Conservation (phyloP, 2,888 invertebrate genomes). For the Notodromas monacha region DNA sequence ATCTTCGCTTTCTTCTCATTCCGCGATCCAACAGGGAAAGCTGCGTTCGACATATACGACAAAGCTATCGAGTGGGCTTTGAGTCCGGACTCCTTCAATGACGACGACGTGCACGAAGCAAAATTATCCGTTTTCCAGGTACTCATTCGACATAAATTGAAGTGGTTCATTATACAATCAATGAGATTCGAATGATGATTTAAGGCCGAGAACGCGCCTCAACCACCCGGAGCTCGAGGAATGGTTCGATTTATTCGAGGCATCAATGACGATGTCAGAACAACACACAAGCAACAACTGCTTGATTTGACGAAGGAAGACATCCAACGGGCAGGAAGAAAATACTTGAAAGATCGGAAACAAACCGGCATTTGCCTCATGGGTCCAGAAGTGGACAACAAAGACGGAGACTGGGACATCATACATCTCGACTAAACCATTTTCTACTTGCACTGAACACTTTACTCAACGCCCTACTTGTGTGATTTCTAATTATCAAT, state of each 20-base stretch:
- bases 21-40: constrained; percentile 49
- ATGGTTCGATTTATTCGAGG: constrained; percentile 36
- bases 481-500: too few relatives aligned
- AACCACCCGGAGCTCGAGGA: constrained; percentile 47
- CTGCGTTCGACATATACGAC: constrained; percentile 49
- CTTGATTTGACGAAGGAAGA: constrained; percentile 34
- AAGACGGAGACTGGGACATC: too few relatives aligned
- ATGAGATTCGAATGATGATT: too few relatives aligned
- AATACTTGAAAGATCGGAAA: too few relatives aligned
- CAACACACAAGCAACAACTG: constrained; percentile 35
- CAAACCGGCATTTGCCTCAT: too few relatives aligned
- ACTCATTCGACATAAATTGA: too few relatives aligned
- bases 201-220: constrained; percentile 49
- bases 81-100: constrained; percentile 16
- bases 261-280: constrained; percentile 40
- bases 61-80: constrained; percentile 34
- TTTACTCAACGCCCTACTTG: too few relatives aligned
- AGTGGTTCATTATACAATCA: too few relatives aligned
- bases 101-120: constrained; percentile 45
- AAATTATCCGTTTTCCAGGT: constrained; percentile 64
- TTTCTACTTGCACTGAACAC: too few relatives aligned
- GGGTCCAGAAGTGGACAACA: too few relatives aligned
- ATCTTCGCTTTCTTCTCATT: constrained; percentile 58
- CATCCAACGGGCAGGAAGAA: too few relatives aligned
- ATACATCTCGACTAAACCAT: too few relatives aligned